These are phyloP conservation scores for Trichoplax adhaerens DNA, from an alignment of 37 sponge, comb jelly and placozoan genomes.

Conservation along the genomic window DNA sequence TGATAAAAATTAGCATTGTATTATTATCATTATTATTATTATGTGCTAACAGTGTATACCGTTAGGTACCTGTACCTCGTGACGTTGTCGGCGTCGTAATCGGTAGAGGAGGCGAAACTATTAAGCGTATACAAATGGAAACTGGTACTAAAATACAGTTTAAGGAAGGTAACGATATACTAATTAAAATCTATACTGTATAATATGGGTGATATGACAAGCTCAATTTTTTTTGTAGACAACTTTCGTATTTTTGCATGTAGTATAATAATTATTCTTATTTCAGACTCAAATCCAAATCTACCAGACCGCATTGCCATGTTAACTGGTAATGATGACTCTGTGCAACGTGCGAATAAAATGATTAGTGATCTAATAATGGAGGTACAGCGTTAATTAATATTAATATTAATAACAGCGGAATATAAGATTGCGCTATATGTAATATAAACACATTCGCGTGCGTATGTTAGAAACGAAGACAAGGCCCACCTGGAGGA, in stretches of 20 bases:
- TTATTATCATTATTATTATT: no score
- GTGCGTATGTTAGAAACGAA: no score
- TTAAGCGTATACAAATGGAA: slow-evolving; percentile 68
- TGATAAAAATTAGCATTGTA: no score
- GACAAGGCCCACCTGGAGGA: no score
- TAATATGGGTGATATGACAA: no score
- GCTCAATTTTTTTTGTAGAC: background rate
- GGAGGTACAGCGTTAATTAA: slow-evolving; percentile 20
- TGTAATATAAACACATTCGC: no score
- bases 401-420: background rate
- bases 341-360: slow-evolving; percentile 25
- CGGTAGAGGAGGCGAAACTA: slow-evolving; percentile 77
- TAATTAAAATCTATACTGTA: no score
- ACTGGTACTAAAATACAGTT: slow-evolving; percentile 73
- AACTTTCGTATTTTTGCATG: background rate
- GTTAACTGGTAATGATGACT: slow-evolving; percentile 44
- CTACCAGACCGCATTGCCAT: slow-evolving; percentile 39
- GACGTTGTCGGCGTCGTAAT: slow-evolving; percentile 75
- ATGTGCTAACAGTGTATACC: background rate
- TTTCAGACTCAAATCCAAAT: no score
- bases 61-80: slow-evolving; percentile 65
- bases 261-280: no score
- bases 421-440: no score
- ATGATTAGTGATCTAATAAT: slow-evolving; percentile 58
- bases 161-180: slow-evolving; percentile 10